These are phyloP conservation scores for Heterohyrax brucei DNA, from an alignment of 2,797 vertebrate genomes.

Conservation along the genomic window DNA sequence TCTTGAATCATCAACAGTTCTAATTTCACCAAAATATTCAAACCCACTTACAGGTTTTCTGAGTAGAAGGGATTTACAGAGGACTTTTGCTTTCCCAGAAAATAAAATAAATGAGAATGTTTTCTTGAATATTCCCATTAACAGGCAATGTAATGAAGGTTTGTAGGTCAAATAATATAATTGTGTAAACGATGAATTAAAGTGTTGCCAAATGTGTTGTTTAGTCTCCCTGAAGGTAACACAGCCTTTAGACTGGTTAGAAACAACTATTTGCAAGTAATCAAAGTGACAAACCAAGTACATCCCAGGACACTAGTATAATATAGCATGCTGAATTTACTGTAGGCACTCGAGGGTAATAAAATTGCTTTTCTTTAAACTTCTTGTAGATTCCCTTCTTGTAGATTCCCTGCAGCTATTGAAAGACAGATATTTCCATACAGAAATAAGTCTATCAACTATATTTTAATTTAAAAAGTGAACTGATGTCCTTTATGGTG, in stretches of 20 bases:
- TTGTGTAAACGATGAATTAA: constrained; percentile 59
- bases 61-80: neutral
- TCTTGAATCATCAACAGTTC: neutral
- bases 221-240: constrained; percentile 34
- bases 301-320: constrained; percentile 15
- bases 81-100: constrained; percentile 1
- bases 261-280: constrained; percentile 65
- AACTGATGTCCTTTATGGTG: constrained; percentile 5
- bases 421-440: neutral
- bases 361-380: constrained; percentile 64
- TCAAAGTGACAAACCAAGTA: constrained; percentile 14
- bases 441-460: constrained; percentile 33
- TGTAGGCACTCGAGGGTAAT: constrained; percentile 52
- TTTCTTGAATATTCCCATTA: constrained; percentile 26
- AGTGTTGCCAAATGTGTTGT: neutral
- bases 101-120: constrained; percentile 9
- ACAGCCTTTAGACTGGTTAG: constrained; percentile 1
- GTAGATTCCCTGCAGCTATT: constrained; percentile 23
- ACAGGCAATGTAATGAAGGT: neutral
- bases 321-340: constrained; percentile 22
- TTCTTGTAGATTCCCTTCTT: neutral
- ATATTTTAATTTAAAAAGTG: constrained; percentile 53
- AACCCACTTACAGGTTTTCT: neutral
- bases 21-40: constrained; percentile 15
- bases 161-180: constrained; percentile 22